Base-by-base conservation (phyloP, 2,113 vertebrate species). In the Macrotus californicus region DNA sequence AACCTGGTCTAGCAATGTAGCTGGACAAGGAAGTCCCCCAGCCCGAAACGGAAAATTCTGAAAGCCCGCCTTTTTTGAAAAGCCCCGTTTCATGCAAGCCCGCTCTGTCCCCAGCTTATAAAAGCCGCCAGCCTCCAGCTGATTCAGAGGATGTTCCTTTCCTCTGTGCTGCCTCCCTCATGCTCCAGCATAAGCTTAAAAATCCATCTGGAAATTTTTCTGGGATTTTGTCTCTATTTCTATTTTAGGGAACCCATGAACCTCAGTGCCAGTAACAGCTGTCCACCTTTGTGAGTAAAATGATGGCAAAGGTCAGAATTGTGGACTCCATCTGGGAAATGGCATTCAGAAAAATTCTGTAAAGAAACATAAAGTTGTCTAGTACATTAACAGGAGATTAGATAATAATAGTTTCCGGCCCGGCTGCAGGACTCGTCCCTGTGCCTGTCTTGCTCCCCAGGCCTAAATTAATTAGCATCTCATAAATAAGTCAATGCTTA, bases 401-500 rank as follows among this genome's bases (percentile, higher is more conserved):
- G 88, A 5, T 87, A 21, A 5, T 87, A 21, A 67, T 82, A 73
- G 73, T 81, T 92, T 66, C 10, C 82, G 80, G 39, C 46, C n/a
- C 54, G 39, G 43, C 48, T 87, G 19, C 18, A 52, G 43, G 46
- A 64, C 79, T 73, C 92, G 10, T 69, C 21, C 34, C 75, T 46
- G 4, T 10, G 22, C 5, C 77, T 75, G 8, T 34, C 59, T 94
- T 90, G 46, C n/a, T 69, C 76, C 84, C 75, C 31, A 80, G 72
- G 59, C 18, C 48, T 69, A 87, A 59, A 64, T 91, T 89, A 77
- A 88, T 88, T 90, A 93, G 54, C 56, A 48, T 96, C 29, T 80
- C 77, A 91, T 79, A 54, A 96, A 84, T 80, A 61, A 90, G 43
- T 79, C 76, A 52, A 5, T 67, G 73, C 46, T 79, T 46, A 59